Evolutionary conservation across 2,888 invertebrate species (phyloP), one percentile per base, ranked within the genome.

Genomic region (Drosophila nigricruria): DNA sequence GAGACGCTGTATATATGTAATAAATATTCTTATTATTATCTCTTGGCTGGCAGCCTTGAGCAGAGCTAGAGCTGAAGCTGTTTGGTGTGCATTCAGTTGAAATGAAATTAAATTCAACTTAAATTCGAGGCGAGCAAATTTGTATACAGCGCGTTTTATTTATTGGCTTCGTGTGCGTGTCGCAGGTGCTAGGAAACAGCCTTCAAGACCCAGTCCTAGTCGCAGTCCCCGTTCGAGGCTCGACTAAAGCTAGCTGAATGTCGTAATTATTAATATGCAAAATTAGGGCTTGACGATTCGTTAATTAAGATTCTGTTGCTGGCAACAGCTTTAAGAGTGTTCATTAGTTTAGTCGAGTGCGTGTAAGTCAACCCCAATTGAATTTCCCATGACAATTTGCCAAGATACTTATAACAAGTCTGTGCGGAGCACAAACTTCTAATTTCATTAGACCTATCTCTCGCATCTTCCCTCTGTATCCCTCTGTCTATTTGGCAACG

Each of bases 211-310:
- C 16, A 1, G n/a, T 16, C n/a, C 47, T 2, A 12, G 20, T 12
- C 23, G 5, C 25, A 25, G 25, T 2, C 18, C 18, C 36, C 16
- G 5, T 3, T 20, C 1, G 3, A 5, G 14, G 4, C 45, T 50
- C 69, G 52, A 66, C 65, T 62, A 49, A 34, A 25, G 56, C 57
- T 30, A 16, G 32, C 66, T 58, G 23, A 54, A 57, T 65, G 59
- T 49, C 61, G 64, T 78, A 65, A 68, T 89, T 80, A 82, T 86
- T 89, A 89, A 88, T 89, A 86, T 89, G 90, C 87, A 74, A 89
- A 89, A 89, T 89, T 86, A 74, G 88, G 73, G 73, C 69, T 88
- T 73, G 77, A 79, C 82, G 88, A 83, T 88, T 85, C 72, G 78
- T 81, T 85, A 89, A 85, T 85, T 89, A 89, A 85, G 85, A 80